Conservation (phyloP, 2,888 invertebrate species). For the Luffia ferchaultella region DNA sequence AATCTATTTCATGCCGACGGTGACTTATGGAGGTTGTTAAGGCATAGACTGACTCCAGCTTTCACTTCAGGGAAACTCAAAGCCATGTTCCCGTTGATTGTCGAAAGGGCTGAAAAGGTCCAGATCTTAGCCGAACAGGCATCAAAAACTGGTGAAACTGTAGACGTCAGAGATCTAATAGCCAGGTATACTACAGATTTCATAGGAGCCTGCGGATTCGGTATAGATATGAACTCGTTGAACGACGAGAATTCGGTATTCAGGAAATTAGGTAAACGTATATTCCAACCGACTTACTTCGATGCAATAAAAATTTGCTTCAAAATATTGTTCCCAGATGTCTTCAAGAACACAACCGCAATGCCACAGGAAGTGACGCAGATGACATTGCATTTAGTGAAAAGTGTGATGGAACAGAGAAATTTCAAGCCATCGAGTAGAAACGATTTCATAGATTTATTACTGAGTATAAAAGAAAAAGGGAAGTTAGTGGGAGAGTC, state of each 20-base stretch:
- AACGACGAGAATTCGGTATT: conserved; percentile 33
- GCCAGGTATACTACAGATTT: conserved; percentile 41
- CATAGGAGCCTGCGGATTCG: conserved; percentile 40
- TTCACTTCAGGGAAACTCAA: conserved; percentile 39
- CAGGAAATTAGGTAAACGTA: conserved; percentile 37
- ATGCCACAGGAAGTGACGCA: conserved; percentile 28
- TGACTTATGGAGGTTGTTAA: conserved; percentile 36
- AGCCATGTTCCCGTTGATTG: conserved; percentile 41
- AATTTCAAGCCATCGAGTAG: conserved; percentile 32
- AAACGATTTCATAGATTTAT: conserved; percentile 35
- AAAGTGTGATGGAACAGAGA: conserved; percentile 29
- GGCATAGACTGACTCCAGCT: conserved; percentile 41
- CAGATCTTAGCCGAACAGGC: conserved; percentile 23
- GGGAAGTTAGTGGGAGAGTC: conserved; percentile 31
- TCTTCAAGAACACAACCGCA: conserved; percentile 33
- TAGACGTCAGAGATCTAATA: conserved; percentile 36
- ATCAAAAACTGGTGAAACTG: conserved; percentile 18
- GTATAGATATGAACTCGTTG: conserved; percentile 34
- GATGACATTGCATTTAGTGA: conserved; percentile 19
- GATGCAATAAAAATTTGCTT: conserved; percentile 29
- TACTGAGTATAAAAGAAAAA: conserved; percentile 30
- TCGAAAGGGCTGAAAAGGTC: conserved; percentile 32
- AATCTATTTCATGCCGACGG: conserved; percentile 41
- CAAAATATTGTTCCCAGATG: conserved; percentile 40
- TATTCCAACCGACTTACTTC: conserved; percentile 34